These are phyloP conservation scores for Lacanobia oleracea DNA, from an alignment of 2,888 invertebrate genomes.

Conservation along the genomic window DNA sequence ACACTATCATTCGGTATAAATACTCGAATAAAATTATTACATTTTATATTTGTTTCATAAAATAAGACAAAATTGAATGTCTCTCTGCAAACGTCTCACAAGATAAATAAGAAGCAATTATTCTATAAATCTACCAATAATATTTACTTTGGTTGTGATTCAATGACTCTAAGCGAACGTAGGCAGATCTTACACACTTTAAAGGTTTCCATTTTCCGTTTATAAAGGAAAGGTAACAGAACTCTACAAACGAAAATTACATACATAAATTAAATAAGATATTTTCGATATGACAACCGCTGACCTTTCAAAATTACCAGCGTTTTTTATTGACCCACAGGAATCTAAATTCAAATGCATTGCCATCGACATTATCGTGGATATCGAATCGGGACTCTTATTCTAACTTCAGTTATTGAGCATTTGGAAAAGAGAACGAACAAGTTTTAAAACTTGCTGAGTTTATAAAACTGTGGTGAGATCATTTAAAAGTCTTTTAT, in stretches of 20 bases:
- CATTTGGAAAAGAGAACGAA: slow-evolving; percentile 7
- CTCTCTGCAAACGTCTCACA: slow-evolving; percentile 3
- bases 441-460: background rate
- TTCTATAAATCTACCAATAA: slow-evolving; percentile 2
- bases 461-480: background rate
- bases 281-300: slow-evolving; percentile 13
- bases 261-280: slow-evolving; percentile 50
- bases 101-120: slow-evolving; percentile 23
- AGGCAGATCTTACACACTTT: slow-evolving; percentile 10
- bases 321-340: slow-evolving; percentile 23
- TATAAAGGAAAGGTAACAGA: background rate
- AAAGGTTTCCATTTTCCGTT: slow-evolving; percentile 26
- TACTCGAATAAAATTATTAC: too few relatives aligned
- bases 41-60: background rate
- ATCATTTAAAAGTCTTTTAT: background rate
- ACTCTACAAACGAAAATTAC: slow-evolving; percentile 31
- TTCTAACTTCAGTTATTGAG: background rate
- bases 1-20: too few relatives aligned
- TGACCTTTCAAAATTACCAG: slow-evolving; percentile 28
- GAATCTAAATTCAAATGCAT: slow-evolving; percentile 26
- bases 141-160: slow-evolving; percentile 14
- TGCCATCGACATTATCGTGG: slow-evolving; percentile 22
- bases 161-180: background rate
- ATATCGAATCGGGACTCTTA: slow-evolving; percentile 10
- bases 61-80: background rate